phyloP scores from a whole-genome alignment of 2,113 vertebrate genomes.

The Crotalus tigris region DNA sequence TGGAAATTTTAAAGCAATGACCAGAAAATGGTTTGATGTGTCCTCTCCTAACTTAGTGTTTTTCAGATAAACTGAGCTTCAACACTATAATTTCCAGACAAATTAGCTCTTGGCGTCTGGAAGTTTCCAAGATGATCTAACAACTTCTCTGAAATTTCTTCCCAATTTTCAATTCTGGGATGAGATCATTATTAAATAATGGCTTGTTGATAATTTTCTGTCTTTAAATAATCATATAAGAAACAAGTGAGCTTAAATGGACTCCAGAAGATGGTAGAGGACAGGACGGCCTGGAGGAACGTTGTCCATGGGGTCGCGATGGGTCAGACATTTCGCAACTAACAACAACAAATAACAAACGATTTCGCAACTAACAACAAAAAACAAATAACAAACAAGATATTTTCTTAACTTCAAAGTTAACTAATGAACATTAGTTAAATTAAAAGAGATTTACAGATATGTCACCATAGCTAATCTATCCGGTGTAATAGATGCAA shows the following conservation, averaged over 20 bases:
- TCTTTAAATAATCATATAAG: not conserved
- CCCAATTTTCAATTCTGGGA: not conserved
- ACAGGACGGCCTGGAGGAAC: too few species aligned
- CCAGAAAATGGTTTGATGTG: not conserved
- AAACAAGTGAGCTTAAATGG: not conserved
- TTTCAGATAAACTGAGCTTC: not conserved
- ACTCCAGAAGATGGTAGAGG: too few species aligned
- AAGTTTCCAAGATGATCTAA: not conserved
- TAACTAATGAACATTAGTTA: conserved; percentile 14
- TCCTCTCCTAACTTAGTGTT: not conserved
- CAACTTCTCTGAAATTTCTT: not conserved
- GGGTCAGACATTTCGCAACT: too few species aligned
- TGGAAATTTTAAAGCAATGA: not conserved
- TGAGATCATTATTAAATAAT: not conserved
- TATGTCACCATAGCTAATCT: conserved; percentile 48
- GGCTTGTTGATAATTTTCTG: conserved; percentile 12
- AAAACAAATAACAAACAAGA: not conserved
- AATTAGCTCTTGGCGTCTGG: not conserved
- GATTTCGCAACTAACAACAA: too few species aligned
- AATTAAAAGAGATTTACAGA: conserved; percentile 43
- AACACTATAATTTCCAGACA: not conserved
- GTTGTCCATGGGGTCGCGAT: too few species aligned
- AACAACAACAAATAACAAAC: not conserved
- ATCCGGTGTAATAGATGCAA: conserved; percentile 9
- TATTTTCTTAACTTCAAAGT: not conserved